phyloP scores from a whole-genome alignment of 2,888 invertebrate genomes.

The Metallyticus violacea region DNA sequence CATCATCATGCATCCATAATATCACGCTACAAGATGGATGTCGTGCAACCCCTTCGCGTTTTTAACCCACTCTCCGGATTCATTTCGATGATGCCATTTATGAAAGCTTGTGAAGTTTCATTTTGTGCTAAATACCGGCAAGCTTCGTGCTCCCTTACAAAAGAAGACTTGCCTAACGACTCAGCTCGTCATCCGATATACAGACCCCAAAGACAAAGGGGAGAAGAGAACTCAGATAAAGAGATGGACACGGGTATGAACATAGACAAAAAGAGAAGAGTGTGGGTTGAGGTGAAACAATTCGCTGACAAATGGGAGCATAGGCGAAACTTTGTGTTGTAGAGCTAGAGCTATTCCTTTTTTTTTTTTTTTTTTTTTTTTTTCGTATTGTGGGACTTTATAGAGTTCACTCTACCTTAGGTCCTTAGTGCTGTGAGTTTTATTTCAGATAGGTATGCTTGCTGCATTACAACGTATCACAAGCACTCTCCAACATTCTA shows the following conservation, averaged over 20 bases:
- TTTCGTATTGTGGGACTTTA: no score
- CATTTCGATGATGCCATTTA: neutral
- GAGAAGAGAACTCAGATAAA: no score
- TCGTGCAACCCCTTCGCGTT: neutral
- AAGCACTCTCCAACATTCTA: no score
- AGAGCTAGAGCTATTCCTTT: no score
- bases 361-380: no score
- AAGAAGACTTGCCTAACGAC: neutral
- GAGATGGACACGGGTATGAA: neutral
- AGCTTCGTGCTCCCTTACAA: no score
- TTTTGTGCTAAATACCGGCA: neutral
- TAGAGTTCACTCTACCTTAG: no score
- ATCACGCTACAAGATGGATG: neutral
- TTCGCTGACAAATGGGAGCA: neutral
- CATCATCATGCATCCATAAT: neutral
- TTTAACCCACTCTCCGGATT: no score
- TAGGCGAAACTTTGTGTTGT: neutral
- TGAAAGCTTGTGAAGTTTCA: neutral
- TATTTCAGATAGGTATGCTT: no score
- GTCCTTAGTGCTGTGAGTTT: no score
- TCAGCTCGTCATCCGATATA: neutral
- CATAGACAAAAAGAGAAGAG: neutral
- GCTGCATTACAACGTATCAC: no score
- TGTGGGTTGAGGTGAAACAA: neutral
- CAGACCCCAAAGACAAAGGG: neutral